A percentile compares a stretch with the other conserved stretches of the same genome.
These are phyloP conservation scores for Aproaerema taeniolella DNA, from an alignment of 2,888 invertebrate genomes.

Conservation along the genomic window DNA sequence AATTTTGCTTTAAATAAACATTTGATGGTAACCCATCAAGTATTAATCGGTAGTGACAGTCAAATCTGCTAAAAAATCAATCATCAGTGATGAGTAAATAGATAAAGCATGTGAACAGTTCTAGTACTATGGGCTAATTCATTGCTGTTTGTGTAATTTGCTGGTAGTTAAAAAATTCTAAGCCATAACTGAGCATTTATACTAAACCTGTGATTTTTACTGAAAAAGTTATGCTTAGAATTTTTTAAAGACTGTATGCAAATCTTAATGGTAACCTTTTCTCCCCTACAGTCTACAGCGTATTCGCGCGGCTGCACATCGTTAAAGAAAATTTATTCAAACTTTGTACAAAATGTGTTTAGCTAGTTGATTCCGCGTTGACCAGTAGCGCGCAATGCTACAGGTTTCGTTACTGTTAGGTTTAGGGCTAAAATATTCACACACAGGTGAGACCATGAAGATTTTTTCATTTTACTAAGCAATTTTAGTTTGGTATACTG, in stretches of 20 bases:
- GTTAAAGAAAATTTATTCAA: constrained; percentile 61
- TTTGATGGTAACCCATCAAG: too few species aligned
- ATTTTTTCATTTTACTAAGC: constrained; percentile 65
- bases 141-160: constrained; percentile 46
- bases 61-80: not conserved
- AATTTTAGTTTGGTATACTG: constrained; percentile 54
- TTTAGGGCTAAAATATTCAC: constrained; percentile 68
- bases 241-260: constrained; percentile 57
- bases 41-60: too few species aligned
- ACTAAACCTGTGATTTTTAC: not conserved
- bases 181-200: constrained; percentile 34
- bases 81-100: not conserved
- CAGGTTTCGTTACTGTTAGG: constrained; percentile 74
- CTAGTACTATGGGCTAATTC: not conserved
- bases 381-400: constrained; percentile 79
- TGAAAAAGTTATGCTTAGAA: constrained; percentile 51
- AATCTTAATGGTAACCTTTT: constrained; percentile 72
- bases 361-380: constrained; percentile 73
- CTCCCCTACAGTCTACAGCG: constrained; percentile 78
- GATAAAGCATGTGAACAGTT: too few species aligned
- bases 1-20: too few species aligned
- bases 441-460: constrained; percentile 75
- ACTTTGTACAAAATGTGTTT: constrained; percentile 67
- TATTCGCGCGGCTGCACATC: constrained; percentile 69
- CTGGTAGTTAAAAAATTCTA: constrained; percentile 65